Percentiles rank a stretch among this genome's conserved stretches.
Conservation (phyloP, 2,888 invertebrate species). For the Harmothoe impar region DNA sequence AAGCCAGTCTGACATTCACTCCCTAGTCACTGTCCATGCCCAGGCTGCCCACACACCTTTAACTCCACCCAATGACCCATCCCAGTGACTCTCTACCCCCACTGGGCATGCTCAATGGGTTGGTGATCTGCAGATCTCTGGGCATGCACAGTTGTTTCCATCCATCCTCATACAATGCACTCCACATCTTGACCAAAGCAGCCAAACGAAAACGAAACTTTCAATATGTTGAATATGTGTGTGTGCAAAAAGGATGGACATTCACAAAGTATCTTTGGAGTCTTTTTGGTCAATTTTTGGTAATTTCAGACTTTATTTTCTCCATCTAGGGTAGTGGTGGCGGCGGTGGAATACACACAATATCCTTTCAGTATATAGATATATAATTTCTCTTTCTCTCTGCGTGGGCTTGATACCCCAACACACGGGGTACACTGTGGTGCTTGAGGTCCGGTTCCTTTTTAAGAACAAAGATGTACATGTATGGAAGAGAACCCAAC, state of each 20-base stretch:
- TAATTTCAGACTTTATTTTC: constrained; percentile 36
- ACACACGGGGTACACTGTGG: neutral
- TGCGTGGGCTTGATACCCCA: neutral
- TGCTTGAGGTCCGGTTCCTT: constrained; percentile 29
- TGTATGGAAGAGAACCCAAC: neutral
- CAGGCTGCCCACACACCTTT: neutral
- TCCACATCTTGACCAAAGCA: constrained; percentile 25
- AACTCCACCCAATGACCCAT: neutral
- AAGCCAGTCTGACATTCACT: neutral
- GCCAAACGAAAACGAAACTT: constrained; percentile 59
- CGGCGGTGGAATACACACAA: constrained; percentile 47
- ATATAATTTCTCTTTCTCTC: neutral
- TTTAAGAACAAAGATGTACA: neutral
- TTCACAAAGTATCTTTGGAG: constrained; percentile 56
- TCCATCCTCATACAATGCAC: constrained; percentile 53
- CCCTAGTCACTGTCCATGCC: constrained; percentile 32
- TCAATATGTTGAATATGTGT: constrained; percentile 12
- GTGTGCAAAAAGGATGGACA: constrained; percentile 59
- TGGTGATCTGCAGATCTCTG: neutral
- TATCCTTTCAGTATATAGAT: neutral
- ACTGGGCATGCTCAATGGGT: constrained; percentile 36
- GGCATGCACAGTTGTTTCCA: constrained; percentile 8
- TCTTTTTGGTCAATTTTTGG: neutral
- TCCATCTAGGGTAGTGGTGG: constrained; percentile 32
- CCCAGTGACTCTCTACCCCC: neutral